Evolutionary conservation across 2,113 vertebrate genomes (phyloP), one percentile per base, ranked within the genome.

Genomic region (Lucifuga dentata): DNA sequence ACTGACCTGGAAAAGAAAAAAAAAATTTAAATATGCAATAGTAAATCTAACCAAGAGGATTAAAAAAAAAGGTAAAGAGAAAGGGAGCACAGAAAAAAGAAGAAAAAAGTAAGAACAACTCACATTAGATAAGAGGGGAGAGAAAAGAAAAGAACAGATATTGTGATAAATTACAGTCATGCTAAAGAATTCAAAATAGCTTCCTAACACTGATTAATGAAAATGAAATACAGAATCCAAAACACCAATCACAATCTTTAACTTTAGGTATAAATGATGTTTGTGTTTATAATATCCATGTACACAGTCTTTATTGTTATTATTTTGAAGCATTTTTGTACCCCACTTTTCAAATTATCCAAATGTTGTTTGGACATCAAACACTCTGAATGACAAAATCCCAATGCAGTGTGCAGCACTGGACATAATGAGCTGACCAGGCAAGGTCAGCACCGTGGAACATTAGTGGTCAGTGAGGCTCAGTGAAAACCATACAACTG

Each of bases 401-500:
- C 63, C 49, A 68, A 59, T 60, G 45, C 12, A 64, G 63, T 43
- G 48, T 43, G 20, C 56, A 35, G 16, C n/a, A 5, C 19, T 45
- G 59, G 44, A 76, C 73, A 92, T 85, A 92, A 91, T 76, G 78
- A 80, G 77, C 53, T 46, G 11, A 43, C 81, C 64, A 71, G 73
- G 81, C 86, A 46, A 86, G 62, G 78, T 90, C 90, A 91, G 90
- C 91, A 88, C 45, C 82, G 79, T 80, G 66, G 69, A 66, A 55
- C 76, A 83, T 68, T 21, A 80, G 70, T 21, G 73, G 80, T 36
- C 45, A 72, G 71, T 29, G 81, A 82, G 66, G 71, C 68, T 68
- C 68, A 46, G 69, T 67, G 81, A 79, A 81, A 77, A 73, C 41
- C 66, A 58, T 60, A 69, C 66, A 43, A 55, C 35, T 53, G 66